A percentile compares a stretch with the other conserved stretches of the same genome.
Evolutionary conservation across 2,113 vertebrate species (phyloP).

Genomic region (Xenotilapia caudafasciata): DNA sequence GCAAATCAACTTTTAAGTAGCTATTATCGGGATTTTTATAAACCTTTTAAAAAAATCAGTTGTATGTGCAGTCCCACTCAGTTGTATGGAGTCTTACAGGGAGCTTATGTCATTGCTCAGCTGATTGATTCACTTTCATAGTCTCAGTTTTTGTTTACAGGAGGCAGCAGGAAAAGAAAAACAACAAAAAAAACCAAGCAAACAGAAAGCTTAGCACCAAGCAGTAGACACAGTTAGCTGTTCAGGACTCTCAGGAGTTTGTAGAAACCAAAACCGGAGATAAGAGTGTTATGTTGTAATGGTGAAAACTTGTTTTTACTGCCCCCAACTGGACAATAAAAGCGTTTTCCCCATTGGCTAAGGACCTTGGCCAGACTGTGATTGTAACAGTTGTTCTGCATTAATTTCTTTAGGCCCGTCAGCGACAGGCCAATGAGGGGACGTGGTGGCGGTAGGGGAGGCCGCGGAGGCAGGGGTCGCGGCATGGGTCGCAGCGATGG

Average conservation of each 20-base stretch:
- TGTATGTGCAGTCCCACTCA: not conserved
- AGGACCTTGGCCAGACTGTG: not conserved
- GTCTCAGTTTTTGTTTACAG: not conserved
- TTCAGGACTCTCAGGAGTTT: not conserved
- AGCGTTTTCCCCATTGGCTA: not conserved
- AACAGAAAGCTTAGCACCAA: not conserved
- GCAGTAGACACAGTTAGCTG: not conserved
- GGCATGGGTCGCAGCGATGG: conserved; percentile 91
- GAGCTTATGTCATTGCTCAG: not conserved
- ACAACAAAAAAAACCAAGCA: not conserved
- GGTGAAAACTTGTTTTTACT: not conserved
- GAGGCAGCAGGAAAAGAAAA: not conserved
- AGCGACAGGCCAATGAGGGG: conserved; percentile 88
- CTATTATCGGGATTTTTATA: not conserved
- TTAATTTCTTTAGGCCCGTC: conserved; percentile 70
- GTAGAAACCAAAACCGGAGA: not conserved
- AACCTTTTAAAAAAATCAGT: not conserved
- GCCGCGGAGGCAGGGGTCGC: conserved; percentile 85
- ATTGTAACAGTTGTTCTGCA: not conserved
- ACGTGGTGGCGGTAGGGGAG: conserved; percentile 75
- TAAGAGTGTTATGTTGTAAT: not conserved
- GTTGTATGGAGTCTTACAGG: not conserved
- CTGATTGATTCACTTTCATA: not conserved
- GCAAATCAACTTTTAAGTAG: not conserved
- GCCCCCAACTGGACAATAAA: not conserved